A percentile compares a stretch with the other conserved stretches of the same genome.
phyloP scores from a whole-genome alignment of 2,113 vertebrate species.

The Entomyzon cyanotis region DNA sequence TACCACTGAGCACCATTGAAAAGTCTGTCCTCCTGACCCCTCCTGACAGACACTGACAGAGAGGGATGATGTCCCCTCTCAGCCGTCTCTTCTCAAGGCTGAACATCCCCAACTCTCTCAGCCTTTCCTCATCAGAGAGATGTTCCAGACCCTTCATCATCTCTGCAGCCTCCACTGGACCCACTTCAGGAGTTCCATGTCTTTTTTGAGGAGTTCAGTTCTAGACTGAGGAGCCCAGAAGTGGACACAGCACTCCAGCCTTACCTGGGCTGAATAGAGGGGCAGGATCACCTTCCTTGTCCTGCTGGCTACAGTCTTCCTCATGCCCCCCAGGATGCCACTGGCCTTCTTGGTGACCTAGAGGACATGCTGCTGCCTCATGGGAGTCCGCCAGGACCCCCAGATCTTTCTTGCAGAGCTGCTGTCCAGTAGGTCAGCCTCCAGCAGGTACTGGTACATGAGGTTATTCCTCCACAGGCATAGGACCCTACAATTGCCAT shows the following conservation, averaged over 20 bases:
- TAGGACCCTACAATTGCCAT: background rate
- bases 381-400: background rate
- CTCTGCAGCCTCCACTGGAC: background rate
- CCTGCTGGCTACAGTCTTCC: background rate
- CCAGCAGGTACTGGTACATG: background rate
- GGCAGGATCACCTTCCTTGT: background rate
- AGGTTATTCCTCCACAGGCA: background rate
- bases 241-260: background rate
- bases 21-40: background rate
- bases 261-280: background rate
- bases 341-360: background rate
- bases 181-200: background rate
- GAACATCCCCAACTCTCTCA: background rate
- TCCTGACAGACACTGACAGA: background rate
- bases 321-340: background rate
- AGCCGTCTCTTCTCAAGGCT: background rate
- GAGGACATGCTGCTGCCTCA: background rate
- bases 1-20: background rate
- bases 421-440: background rate
- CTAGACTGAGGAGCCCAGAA: background rate
- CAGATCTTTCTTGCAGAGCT: background rate
- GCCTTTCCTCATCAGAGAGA: background rate
- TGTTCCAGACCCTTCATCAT: background rate
- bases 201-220: background rate
- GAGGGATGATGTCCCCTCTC: background rate